Conservation (phyloP, 2,888 invertebrate genomes). For the Ariolimax columbianus region DNA sequence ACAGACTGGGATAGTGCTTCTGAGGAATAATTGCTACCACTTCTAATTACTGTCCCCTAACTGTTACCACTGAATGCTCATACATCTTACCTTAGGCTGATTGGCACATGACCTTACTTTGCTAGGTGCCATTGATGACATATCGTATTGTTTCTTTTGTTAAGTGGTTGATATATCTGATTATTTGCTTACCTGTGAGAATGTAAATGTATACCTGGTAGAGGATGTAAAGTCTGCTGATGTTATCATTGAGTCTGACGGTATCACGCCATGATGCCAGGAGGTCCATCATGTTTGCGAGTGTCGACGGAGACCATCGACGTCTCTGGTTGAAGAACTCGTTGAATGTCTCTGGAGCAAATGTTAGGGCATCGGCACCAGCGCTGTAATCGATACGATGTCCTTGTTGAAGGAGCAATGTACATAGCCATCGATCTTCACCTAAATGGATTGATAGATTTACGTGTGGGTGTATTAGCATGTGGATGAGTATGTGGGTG, state of each 20-base stretch:
- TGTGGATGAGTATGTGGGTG: no score
- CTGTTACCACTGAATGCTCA: no score
- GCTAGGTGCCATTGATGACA: no score
- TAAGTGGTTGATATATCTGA: no score
- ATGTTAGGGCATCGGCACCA: slow-evolving; percentile 76
- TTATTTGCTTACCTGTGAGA: no score
- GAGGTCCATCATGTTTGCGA: slow-evolving; percentile 77
- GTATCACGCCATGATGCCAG: slow-evolving; percentile 72
- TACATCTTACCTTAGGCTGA: no score
- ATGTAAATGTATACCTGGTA: slow-evolving; percentile 69
- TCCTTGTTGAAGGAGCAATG: slow-evolving; percentile 76
- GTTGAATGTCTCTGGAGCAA: slow-evolving; percentile 76
- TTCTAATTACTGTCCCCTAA: no score
- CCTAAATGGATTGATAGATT: slow-evolving; percentile 64
- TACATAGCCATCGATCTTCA: slow-evolving; percentile 77
- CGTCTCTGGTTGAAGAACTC: no score
- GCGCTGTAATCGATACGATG: slow-evolving; percentile 77
- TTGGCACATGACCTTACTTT: no score
- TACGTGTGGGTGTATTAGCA: background rate
- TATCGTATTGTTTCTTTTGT: no score
- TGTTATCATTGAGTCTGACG: slow-evolving; percentile 74
- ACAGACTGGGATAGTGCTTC: no score
- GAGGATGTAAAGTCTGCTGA: slow-evolving; percentile 72
- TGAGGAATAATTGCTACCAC: no score
- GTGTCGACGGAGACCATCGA: slow-evolving; percentile 78